phyloP scores from a whole-genome alignment of 2,888 invertebrate genomes.

The Stenurella melanura region DNA sequence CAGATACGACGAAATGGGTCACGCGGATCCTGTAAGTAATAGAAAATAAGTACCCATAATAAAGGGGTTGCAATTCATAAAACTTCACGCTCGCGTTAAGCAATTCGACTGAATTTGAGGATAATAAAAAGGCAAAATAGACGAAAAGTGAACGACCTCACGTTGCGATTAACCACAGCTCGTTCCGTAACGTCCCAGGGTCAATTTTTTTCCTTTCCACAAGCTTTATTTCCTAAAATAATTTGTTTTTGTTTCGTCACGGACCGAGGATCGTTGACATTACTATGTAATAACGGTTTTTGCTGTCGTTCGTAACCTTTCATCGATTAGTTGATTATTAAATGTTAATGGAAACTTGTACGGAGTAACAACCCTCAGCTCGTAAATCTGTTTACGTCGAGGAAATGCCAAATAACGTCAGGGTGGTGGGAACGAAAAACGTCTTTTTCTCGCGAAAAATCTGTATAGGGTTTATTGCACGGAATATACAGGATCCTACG shows the following conservation, averaged over 20 bases:
- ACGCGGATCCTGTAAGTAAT: no score
- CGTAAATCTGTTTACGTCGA: not conserved
- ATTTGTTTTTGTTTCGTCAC: slow-evolving; percentile 8
- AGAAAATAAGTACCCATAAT: not conserved
- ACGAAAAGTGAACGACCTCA: slow-evolving; percentile 35
- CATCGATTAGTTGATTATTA: not conserved
- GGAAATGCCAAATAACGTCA: not conserved
- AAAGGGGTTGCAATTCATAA: slow-evolving; percentile 21
- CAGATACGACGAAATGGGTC: slow-evolving; percentile 3
- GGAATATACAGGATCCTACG: not conserved
- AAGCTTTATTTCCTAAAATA: slow-evolving; percentile 13
- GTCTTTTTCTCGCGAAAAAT: no score
- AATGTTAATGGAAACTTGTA: not conserved
- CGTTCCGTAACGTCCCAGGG: slow-evolving; percentile 3
- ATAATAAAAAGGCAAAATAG: slow-evolving; percentile 17
- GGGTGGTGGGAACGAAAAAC: no score
- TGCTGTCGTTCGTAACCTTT: not conserved
- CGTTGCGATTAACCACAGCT: not conserved
- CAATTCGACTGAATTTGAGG: not conserved
- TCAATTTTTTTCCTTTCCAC: not conserved
- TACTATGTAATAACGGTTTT: slow-evolving; percentile 1
- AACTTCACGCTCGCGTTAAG: slow-evolving; percentile 5
- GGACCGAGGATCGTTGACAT: slow-evolving; percentile 8
- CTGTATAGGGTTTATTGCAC: no score
- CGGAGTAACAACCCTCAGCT: not conserved